phyloP scores from a whole-genome alignment of 2,888 invertebrate genomes.

The Alsophila aescularia region DNA sequence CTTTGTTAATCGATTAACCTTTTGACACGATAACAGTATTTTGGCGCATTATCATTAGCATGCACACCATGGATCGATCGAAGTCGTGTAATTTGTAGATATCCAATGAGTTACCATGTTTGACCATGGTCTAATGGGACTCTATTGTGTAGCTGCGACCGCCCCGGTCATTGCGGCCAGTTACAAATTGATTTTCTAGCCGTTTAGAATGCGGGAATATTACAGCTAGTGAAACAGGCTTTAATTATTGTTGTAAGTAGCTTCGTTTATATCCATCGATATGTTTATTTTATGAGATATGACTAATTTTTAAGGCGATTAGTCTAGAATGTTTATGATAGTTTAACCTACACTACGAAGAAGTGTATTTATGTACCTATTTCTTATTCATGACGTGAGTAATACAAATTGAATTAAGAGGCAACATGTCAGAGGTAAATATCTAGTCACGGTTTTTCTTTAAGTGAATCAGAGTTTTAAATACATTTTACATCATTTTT shows the following conservation, averaged over 20 bases:
- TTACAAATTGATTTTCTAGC: constrained; percentile 20
- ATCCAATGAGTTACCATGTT: constrained; percentile 33
- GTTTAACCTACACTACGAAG: neutral
- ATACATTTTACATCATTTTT: constrained; percentile 34
- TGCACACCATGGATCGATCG: constrained; percentile 18
- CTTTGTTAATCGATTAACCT: constrained; percentile 13
- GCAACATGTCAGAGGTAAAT: constrained; percentile 22
- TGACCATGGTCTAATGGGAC: constrained; percentile 38
- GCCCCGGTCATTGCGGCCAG: constrained; percentile 28
- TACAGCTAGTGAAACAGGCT: constrained; percentile 2
- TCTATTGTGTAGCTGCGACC: constrained; percentile 43
- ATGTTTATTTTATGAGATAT: neutral
- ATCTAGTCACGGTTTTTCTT: constrained; percentile 33
- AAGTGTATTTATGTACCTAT: neutral
- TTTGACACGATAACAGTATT: constrained; percentile 33
- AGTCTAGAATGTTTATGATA: neutral
- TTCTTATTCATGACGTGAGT: neutral
- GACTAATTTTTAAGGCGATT: neutral
- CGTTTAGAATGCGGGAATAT: constrained; percentile 17
- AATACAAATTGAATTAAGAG: constrained; percentile 21
- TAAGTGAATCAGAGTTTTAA: constrained; percentile 35
- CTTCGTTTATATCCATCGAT: neutral
- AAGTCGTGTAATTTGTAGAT: constrained; percentile 31
- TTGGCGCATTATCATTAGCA: constrained; percentile 15
- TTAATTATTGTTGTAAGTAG: neutral